Percentiles rank a stretch among this genome's conserved stretches.
Evolutionary conservation across 2,888 invertebrate species (phyloP).

Genomic region (Mimas tiliae): DNA sequence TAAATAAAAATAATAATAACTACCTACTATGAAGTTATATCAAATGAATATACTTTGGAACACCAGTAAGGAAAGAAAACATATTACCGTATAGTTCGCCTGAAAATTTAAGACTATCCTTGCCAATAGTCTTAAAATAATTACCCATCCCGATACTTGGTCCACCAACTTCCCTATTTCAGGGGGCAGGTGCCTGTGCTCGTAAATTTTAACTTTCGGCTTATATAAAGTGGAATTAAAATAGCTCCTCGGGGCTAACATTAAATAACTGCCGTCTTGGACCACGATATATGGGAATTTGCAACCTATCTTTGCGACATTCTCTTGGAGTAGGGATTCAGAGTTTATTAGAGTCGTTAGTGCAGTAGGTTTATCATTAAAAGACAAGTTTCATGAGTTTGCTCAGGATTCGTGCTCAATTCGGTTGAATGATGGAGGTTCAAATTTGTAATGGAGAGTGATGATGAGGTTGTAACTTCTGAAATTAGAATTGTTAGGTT

Average conservation of each 20-base stretch:
- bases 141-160: neutral
- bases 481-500: too few relatives aligned
- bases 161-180: neutral
- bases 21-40: too few relatives aligned
- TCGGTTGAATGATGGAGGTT: neutral
- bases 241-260: slow-evolving; percentile 27
- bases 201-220: slow-evolving; percentile 43
- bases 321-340: neutral
- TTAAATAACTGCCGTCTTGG: slow-evolving; percentile 33
- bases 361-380: neutral
- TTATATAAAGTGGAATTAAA: slow-evolving; percentile 40
- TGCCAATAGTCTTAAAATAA: neutral
- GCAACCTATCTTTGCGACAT: slow-evolving; percentile 17
- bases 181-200: slow-evolving; percentile 37
- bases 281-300: slow-evolving; percentile 10
- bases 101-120: too few relatives aligned
- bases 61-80: too few relatives aligned
- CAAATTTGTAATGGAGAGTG: too few relatives aligned
- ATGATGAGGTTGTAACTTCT: too few relatives aligned
- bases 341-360: neutral
- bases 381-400: neutral
- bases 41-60: too few relatives aligned
- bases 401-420: neutral
- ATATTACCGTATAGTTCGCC: too few relatives aligned
- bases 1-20: too few relatives aligned